Conservation (phyloP, 2,888 invertebrate genomes). For the Osmoderma eremita region DNA sequence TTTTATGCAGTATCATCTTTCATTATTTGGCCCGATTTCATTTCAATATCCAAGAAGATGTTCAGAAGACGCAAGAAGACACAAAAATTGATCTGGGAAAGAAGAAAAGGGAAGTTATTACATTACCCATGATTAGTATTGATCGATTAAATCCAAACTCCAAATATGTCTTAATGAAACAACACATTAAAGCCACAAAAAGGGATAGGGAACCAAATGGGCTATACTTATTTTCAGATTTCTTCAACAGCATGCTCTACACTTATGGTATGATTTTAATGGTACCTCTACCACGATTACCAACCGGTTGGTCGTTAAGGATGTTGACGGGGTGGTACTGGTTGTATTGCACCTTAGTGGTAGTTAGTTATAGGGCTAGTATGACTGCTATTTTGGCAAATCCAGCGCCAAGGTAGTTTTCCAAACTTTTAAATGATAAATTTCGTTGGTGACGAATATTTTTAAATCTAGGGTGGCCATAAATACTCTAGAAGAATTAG, state of each 20-base stretch:
- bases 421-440: too few relatives aligned
- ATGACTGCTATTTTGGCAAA: conserved; percentile 86
- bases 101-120: conserved; percentile 52
- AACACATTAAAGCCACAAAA: conserved; percentile 52
- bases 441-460: background rate
- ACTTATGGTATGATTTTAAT: conserved; percentile 85
- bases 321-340: conserved; percentile 89
- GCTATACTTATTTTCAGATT: conserved; percentile 77
- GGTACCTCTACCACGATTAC: conserved; percentile 80
- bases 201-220: conserved; percentile 62
- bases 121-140: conserved; percentile 50
- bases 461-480: conserved; percentile 74
- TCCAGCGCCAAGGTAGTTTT: conserved; percentile 73
- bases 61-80: background rate
- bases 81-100: conserved; percentile 7
- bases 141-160: conserved; percentile 53
- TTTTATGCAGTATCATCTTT: conserved; percentile 74
- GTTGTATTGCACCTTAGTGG: conserved; percentile 83
- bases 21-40: conserved; percentile 73
- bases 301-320: conserved; percentile 82
- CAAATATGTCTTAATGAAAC: conserved; percentile 58
- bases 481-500: conserved; percentile 77
- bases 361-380: conserved; percentile 83
- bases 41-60: conserved; percentile 57
- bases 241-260: conserved; percentile 78